A percentile compares a stretch with the other conserved stretches of the same genome.
Conservation (phyloP, 2,113 vertebrate species). For the Tyrannus savana region DNA sequence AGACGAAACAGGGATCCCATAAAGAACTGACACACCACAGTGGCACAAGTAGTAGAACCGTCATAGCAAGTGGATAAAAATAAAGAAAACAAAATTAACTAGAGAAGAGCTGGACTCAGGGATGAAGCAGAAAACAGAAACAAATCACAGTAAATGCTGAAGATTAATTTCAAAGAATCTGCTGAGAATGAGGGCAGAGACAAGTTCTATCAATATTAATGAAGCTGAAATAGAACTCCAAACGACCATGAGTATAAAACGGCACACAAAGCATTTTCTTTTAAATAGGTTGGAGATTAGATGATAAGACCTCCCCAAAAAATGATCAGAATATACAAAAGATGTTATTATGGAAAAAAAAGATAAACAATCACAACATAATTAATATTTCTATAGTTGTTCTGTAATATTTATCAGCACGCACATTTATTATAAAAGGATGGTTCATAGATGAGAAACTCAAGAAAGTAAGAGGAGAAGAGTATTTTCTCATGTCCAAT, state of each 20-base stretch:
- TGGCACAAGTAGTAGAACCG: constrained; percentile 71
- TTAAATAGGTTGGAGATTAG: constrained; percentile 77
- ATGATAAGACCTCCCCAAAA: constrained; percentile 69
- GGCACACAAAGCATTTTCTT: constrained; percentile 72
- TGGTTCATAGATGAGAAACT: neutral
- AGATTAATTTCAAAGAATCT: constrained; percentile 78
- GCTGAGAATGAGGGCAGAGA: constrained; percentile 67
- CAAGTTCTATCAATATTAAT: constrained; percentile 80
- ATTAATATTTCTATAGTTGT: neutral
- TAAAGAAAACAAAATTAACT: constrained; percentile 81
- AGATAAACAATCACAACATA: constrained; percentile 69
- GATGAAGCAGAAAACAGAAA: constrained; percentile 67
- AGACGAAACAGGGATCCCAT: constrained; percentile 76
- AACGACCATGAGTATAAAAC: constrained; percentile 63
- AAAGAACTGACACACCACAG: constrained; percentile 72
- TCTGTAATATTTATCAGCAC: neutral
- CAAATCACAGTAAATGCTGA: constrained; percentile 72
- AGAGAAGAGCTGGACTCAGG: constrained; percentile 66
- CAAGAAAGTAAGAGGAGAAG: neutral
- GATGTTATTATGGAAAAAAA: constrained; percentile 60
- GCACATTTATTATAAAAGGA: neutral
- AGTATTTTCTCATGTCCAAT: neutral
- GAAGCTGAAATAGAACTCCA: constrained; percentile 76
- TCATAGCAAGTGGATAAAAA: constrained; percentile 73
- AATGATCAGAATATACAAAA: constrained; percentile 63